Conservation (phyloP, 2,888 invertebrate species). For the Desoria tigrina region DNA sequence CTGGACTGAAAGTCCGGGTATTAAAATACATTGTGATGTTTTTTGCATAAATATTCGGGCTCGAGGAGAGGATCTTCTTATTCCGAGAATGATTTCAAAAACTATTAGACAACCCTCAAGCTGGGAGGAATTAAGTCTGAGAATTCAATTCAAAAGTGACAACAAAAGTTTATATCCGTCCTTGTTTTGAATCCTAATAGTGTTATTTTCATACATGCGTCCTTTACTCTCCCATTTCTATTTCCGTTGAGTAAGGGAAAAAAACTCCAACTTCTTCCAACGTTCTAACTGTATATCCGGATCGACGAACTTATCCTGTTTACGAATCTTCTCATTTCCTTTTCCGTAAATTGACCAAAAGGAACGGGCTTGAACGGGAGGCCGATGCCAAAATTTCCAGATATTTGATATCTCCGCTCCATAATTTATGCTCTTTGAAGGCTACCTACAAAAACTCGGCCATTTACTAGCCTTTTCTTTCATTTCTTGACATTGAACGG, state of each 20-base stretch:
- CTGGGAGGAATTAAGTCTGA: background rate
- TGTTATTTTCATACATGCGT: conserved; percentile 12
- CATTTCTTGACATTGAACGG: no score
- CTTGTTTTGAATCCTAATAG: conserved; percentile 11
- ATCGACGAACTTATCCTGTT: conserved; percentile 13
- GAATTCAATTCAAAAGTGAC: conserved; percentile 15
- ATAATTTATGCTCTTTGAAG: no score
- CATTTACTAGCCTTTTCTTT: no score
- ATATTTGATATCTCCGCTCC: no score
- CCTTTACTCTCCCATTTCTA: no score
- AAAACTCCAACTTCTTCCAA: no score
- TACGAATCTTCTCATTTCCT: conserved; percentile 22
- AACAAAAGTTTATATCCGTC: conserved; percentile 12
- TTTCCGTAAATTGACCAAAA: conserved; percentile 22
- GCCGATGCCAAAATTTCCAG: no score
- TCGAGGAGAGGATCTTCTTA: background rate
- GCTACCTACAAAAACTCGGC: no score
- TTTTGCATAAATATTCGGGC: no score
- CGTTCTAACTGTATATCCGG: background rate
- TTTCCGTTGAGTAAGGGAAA: no score
- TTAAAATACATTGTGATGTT: no score
- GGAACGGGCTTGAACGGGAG: background rate
- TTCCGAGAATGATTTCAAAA: background rate
- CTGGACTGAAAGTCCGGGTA: no score
- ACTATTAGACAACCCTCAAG: background rate